Evolutionary conservation across 2,888 invertebrate genomes (phyloP).

Genomic region (Dynastes tityus): DNA sequence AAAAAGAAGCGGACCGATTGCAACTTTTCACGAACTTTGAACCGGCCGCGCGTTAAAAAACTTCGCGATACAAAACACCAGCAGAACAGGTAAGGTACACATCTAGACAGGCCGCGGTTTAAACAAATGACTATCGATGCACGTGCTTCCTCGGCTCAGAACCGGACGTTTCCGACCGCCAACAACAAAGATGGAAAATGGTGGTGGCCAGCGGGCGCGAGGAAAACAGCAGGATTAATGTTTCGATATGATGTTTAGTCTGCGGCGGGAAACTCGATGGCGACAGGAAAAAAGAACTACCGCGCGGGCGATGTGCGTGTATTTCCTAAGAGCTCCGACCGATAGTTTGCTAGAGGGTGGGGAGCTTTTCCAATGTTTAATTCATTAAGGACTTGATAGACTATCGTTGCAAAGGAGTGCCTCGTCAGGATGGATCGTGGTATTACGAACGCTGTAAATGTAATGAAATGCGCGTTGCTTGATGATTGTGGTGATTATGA

Average conservation of each 20-base stretch:
- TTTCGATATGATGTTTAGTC: constrained; percentile 46
- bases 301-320: background rate
- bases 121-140: constrained; percentile 65
- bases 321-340: constrained; percentile 1
- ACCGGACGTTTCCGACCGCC: constrained; percentile 55
- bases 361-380: constrained; percentile 47
- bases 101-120: constrained; percentile 61
- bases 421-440: constrained; percentile 21
- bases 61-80: constrained; percentile 40
- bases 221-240: constrained; percentile 36
- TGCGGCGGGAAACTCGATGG: constrained; percentile 45
- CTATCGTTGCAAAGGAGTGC: constrained; percentile 12
- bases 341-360: constrained; percentile 15
- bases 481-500: background rate
- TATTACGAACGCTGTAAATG: background rate
- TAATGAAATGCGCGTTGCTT: constrained; percentile 9
- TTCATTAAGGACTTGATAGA: constrained; percentile 47
- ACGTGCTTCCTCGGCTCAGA: constrained; percentile 63
- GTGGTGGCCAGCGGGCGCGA: constrained; percentile 15
- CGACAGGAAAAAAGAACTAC: constrained; percentile 38
- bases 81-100: constrained; percentile 54
- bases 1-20: background rate
- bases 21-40: constrained; percentile 19
- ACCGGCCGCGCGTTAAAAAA: constrained; percentile 36
- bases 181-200: constrained; percentile 46